A percentile compares a stretch with the other conserved stretches of the same genome.
These are phyloP conservation scores for Eulemur mongoz DNA, from an alignment of 2,797 vertebrate genomes.

Conservation along the genomic window DNA sequence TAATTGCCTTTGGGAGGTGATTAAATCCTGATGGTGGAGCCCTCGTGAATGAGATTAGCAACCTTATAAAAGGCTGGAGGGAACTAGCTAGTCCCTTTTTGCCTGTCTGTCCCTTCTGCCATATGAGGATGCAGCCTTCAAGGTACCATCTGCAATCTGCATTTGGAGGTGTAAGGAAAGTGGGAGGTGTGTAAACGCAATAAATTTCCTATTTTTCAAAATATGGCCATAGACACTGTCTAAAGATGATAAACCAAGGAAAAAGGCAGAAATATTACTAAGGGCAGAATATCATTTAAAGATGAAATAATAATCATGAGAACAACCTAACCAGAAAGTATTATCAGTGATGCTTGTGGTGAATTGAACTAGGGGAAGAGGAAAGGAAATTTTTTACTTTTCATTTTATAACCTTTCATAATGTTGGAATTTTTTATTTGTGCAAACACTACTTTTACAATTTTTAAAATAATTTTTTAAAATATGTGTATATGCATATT, in stretches of 20 bases:
- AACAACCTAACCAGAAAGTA: background rate
- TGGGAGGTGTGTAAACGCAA: background rate
- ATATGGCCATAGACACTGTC: background rate
- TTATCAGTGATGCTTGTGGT: background rate
- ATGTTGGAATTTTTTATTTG: constrained; percentile 13
- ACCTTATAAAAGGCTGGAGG: background rate
- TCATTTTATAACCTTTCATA: background rate
- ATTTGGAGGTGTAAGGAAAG: background rate
- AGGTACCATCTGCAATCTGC: background rate
- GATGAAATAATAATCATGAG: constrained; percentile 3
- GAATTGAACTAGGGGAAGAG: background rate
- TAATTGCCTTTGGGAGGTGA: background rate
- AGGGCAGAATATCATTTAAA: constrained; percentile 36
- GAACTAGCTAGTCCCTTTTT: background rate
- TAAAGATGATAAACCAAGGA: background rate
- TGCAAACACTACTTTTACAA: background rate
- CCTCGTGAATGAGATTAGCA: background rate
- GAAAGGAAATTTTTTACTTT: background rate
- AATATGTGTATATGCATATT: background rate
- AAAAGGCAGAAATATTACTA: constrained; percentile 19
- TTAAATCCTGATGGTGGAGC: background rate
- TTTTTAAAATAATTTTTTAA: background rate
- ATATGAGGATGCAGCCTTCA: background rate
- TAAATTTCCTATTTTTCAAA: background rate
- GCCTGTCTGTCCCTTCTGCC: background rate